Evolutionary conservation across 1,140 invertebrate genomes (phyloP).

Genomic region (Belonocnema kinseyi): DNA sequence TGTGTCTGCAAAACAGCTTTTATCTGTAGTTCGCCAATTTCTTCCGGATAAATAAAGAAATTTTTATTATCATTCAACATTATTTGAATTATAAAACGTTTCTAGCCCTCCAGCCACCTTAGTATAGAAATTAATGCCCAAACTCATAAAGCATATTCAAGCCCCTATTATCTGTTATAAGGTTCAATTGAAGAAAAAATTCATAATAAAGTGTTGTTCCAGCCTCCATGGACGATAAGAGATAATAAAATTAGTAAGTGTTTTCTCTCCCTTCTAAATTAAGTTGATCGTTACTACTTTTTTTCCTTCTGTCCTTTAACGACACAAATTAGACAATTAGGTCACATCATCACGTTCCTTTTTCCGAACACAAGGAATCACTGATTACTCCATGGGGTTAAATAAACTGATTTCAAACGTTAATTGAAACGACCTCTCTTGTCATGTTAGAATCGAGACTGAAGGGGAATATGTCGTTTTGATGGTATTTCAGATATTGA

Average conservation of each 20-base stretch:
- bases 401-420: background rate
- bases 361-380: background rate
- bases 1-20: too few species aligned
- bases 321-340: background rate
- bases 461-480: slow-evolving; percentile 22
- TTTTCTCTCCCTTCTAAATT: background rate
- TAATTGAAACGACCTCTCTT: slow-evolving; percentile 13
- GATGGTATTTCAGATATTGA: slow-evolving; percentile 23
- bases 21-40: too few species aligned
- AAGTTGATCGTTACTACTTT: background rate
- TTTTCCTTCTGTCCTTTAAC: background rate
- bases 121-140: too few species aligned
- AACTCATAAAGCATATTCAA: too few species aligned
- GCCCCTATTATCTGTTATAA: too few species aligned
- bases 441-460: slow-evolving; percentile 4
- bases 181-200: too few species aligned
- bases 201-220: too few species aligned
- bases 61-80: too few species aligned
- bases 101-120: too few species aligned
- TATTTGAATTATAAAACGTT: too few species aligned
- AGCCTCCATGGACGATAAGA: background rate
- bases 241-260: background rate
- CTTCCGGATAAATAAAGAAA: too few species aligned
- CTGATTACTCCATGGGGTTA: background rate
- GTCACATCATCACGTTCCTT: background rate